Evolutionary conservation across 2,888 invertebrate species (phyloP), one percentile per base, ranked within the genome.

Genomic region (Thymelicus lineola): DNA sequence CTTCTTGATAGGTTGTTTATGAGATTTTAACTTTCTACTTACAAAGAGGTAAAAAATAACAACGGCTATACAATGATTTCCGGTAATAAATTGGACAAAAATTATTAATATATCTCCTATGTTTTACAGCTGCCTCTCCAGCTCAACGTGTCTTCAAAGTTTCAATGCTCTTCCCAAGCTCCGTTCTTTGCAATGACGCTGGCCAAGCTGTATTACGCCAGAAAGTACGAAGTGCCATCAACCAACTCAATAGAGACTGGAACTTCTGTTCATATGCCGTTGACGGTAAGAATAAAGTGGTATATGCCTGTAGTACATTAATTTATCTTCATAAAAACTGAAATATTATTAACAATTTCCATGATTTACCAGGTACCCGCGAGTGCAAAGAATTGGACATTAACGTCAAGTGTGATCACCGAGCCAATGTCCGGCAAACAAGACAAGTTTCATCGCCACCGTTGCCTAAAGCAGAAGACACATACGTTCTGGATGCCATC

Each of bases 61-160:
- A 20, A 20, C 20, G 20, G 20, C 20, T 3, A 20, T 20, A 20
- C 20, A 20, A 3, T 20, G 3, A 20, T 20, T 20, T 20, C 3
- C 20, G 20, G 20, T 20, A 20, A 3, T 20, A 20, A 2, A n/a
- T n/a, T n/a, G n/a, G 28, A 28, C 28, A 3, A 28, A 28, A 28
- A 5, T 3, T 28, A 28, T 28, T 28, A 28, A 28, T 28, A 28
- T 28, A 28, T 28, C 1, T 28, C 3, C 70, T 66, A 35, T 53
- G 48, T 64, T n/a, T 75, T 91, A 76, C 86, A 97, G 97, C 96
- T 73, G 95, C 98, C 7, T 96, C 97, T 79, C 96, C 98, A 28
- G 99, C 99, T n/a, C 98, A 98, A 85, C 95, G 98, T 71, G 98
- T 99, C 0, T 98, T 99, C 94, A 97, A 97, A 84, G 96, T 99